Conservation (phyloP, 2,888 invertebrate genomes). For the Clostera curtula region DNA sequence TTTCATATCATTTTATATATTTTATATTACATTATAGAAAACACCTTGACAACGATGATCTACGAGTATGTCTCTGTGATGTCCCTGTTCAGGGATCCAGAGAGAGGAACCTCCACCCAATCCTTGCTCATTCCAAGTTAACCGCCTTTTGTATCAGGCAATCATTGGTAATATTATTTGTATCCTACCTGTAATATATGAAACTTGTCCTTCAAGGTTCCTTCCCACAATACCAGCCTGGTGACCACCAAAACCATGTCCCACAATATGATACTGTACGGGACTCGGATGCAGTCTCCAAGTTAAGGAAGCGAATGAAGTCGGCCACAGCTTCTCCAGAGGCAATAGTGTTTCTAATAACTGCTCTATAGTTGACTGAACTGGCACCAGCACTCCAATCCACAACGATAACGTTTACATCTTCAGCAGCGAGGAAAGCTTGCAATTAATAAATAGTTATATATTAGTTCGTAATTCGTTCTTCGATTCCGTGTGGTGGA, state of each 20-base stretch:
- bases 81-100: too few relatives aligned
- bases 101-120: too few relatives aligned
- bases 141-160: too few relatives aligned
- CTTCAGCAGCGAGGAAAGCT: constrained; percentile 45
- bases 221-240: constrained; percentile 48
- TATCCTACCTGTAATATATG: constrained; percentile 45
- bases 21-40: too few relatives aligned
- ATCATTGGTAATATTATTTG: too few relatives aligned
- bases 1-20: too few relatives aligned
- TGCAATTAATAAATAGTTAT: too few relatives aligned
- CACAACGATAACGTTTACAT: constrained; percentile 49
- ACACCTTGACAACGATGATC: too few relatives aligned
- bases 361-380: constrained; percentile 27
- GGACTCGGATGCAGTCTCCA: constrained; percentile 25
- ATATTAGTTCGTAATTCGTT: too few relatives aligned
- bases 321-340: constrained; percentile 40
- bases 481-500: too few relatives aligned
- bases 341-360: constrained; percentile 37
- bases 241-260: constrained; percentile 49
- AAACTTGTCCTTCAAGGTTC: constrained; percentile 33
- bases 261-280: constrained; percentile 43
- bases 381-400: constrained; percentile 50
- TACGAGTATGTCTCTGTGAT: too few relatives aligned
- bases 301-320: constrained; percentile 47
- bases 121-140: too few relatives aligned